Base-by-base conservation (phyloP, 2,888 invertebrate species). In the Melanophora roralis region DNA sequence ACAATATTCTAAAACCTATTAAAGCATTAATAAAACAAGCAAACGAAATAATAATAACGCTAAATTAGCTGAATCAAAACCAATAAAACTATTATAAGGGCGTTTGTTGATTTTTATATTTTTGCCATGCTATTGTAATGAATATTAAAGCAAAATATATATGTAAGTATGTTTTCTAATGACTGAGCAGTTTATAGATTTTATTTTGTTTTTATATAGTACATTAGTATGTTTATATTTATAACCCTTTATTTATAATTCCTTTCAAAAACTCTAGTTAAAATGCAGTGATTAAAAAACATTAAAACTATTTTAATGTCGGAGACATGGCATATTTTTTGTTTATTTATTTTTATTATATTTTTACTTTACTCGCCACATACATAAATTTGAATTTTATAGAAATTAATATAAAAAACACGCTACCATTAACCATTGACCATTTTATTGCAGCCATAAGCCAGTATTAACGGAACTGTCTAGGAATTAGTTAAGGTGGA, bases 361-460 rank as follows among this genome's bases (percentile, higher is more conserved):
- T 47, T 67, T n/a, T n/a, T n/a, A n/a, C n/a, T n/a, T n/a, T n/a
- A n/a, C n/a, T n/a, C n/a, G n/a, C n/a, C n/a, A n/a, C n/a, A n/a
- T n/a, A 79, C 78, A 82, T 53, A 69, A 68, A 80, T 80, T 80
- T 80, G 76, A 76, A 81, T 82, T 81, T 82, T 59, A 71, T 73
- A 21, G 36, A 27, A 27, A 27, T 5, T 5, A 27, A 27, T 5
- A 27, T 27, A 27, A 27, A 71, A 79, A 75, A 60, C 67, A 79
- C 78, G 68, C 73, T 47, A 74, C 55, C 73, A 71, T 77, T 78
- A n/a, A 68, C 78, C 80, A 82, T 82, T 82, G 82, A 82, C 82
- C 81, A 76, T 80, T 81, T 82, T 81, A 82, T 82, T 81, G 76
- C 73, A 80, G 80, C 76, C 80, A 80, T 76, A 80, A 76, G 68